A percentile compares a stretch with the other conserved stretches of the same genome.
These are phyloP conservation scores for Nothobranchius kuhntae DNA, from an alignment of 2,113 vertebrate species.

Conservation along the genomic window DNA sequence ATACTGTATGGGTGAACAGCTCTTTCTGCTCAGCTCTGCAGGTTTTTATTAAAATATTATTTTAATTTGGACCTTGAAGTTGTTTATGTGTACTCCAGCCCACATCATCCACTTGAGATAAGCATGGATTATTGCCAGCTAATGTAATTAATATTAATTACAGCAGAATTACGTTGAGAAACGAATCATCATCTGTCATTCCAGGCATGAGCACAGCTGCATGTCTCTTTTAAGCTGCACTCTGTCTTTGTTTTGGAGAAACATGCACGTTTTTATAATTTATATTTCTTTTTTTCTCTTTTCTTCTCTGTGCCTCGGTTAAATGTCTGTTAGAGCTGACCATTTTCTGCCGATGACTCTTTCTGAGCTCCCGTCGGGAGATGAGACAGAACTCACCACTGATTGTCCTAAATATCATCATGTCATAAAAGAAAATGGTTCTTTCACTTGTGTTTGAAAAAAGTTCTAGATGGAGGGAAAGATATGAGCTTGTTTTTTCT, in stretches of 20 bases:
- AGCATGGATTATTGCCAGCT: conserved; percentile 39
- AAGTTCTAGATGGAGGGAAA: neutral
- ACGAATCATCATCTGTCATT: conserved; percentile 27
- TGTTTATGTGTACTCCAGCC: conserved; percentile 29
- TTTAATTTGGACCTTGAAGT: conserved; percentile 35
- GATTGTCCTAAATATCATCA: conserved; percentile 53
- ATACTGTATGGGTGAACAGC: conserved; percentile 4
- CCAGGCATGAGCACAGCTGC: neutral
- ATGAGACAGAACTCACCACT: conserved; percentile 62
- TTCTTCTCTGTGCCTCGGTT: conserved; percentile 6
- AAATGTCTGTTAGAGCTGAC: conserved; percentile 50
- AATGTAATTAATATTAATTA: conserved; percentile 70
- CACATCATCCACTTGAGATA: conserved; percentile 44
- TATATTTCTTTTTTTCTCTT: neutral
- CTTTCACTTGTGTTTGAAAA: neutral
- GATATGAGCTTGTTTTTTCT: conserved; percentile 3
- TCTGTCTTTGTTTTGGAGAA: neutral
- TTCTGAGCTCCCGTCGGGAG: conserved; percentile 40
- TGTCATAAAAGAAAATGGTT: conserved; percentile 34
- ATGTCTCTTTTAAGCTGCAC: conserved; percentile 1
- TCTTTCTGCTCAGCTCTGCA: conserved; percentile 3
- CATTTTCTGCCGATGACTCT: conserved; percentile 64
- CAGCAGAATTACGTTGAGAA: conserved; percentile 22
- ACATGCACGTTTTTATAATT: conserved; percentile 3
- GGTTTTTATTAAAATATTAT: conserved; percentile 34